phyloP scores from a whole-genome alignment of 2,888 invertebrate genomes.

The Drosophila algonquin region DNA sequence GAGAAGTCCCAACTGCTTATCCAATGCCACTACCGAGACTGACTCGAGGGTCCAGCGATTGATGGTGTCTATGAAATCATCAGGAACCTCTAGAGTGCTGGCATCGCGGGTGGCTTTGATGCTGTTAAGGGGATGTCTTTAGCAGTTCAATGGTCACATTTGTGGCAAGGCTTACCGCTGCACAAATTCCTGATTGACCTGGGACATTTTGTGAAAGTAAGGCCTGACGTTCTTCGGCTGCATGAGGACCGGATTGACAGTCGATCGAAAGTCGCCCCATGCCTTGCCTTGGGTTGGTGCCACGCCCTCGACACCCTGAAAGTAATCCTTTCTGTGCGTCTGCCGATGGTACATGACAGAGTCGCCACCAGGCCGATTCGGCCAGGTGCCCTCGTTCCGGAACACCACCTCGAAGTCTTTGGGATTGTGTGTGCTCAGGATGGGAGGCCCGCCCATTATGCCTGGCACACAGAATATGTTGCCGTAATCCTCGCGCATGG shows the following conservation, averaged over 20 bases:
- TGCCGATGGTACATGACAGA: conserved; percentile 83
- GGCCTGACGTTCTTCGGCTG: conserved; percentile 86
- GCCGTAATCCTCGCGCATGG: conserved; percentile 77
- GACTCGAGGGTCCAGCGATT: conserved; percentile 87
- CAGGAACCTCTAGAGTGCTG: conserved; percentile 81
- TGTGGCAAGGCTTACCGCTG: conserved; percentile 48
- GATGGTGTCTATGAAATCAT: conserved; percentile 85
- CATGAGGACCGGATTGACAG: conserved; percentile 87
- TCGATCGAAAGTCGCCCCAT: conserved; percentile 88
- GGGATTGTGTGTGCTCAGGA: conserved; percentile 84
- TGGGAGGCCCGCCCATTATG: conserved; percentile 68
- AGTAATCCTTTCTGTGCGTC: conserved; percentile 51
- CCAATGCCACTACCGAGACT: conserved; percentile 83
- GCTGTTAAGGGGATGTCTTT: conserved; percentile 52
- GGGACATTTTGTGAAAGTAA: conserved; percentile 84
- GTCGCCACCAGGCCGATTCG: conserved; percentile 82
- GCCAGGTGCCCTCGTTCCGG: conserved; percentile 85
- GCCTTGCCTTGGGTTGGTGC: conserved; percentile 82
- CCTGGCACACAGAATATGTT: conserved; percentile 82
- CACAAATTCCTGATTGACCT: conserved; percentile 83
- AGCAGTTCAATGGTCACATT: neutral
- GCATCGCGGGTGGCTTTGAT: conserved; percentile 80
- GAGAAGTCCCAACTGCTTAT: conserved; percentile 80
- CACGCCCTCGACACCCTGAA: conserved; percentile 58
- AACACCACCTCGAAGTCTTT: conserved; percentile 85